These are phyloP conservation scores for Podotricha telesiphe DNA, from an alignment of 2,888 invertebrate species.

Conservation along the genomic window DNA sequence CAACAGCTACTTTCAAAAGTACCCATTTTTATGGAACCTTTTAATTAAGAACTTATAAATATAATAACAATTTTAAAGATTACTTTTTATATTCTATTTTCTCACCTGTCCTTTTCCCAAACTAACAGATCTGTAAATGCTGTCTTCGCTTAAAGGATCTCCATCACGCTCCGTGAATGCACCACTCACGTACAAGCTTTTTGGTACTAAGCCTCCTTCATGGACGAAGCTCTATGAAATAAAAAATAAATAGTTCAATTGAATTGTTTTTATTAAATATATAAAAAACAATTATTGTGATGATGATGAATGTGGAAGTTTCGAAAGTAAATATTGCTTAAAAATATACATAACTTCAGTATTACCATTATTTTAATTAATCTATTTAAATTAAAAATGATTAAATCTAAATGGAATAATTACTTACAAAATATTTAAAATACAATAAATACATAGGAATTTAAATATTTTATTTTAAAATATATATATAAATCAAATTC, in stretches of 20 bases:
- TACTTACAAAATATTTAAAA: conserved; percentile 21
- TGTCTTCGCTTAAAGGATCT: conserved; percentile 85
- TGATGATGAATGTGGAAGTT: not conserved
- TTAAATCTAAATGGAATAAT: conserved; percentile 17
- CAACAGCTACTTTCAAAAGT: too few species aligned
- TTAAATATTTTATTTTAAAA: too few species aligned
- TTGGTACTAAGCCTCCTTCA: conserved; percentile 95
- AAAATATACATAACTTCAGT: not conserved
- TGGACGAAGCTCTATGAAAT: conserved; percentile 88
- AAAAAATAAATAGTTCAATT: too few species aligned
- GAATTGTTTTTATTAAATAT: too few species aligned
- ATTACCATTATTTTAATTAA: not conserved
- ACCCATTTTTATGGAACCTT: too few species aligned
- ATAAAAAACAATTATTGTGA: not conserved
- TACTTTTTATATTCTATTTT: not conserved
- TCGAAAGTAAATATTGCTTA: too few species aligned
- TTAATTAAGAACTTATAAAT: too few species aligned
- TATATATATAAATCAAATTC: too few species aligned
- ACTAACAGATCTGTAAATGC: conserved; percentile 88
- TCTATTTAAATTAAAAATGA: not conserved
- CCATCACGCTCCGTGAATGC: conserved; percentile 78
- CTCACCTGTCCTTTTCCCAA: conserved; percentile 84
- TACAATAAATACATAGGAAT: too few species aligned
- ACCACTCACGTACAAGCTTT: conserved; percentile 90
- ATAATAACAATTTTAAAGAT: too few species aligned